phyloP scores from a whole-genome alignment of 2,888 invertebrate genomes.

The Scaptomyza caliginosa region DNA sequence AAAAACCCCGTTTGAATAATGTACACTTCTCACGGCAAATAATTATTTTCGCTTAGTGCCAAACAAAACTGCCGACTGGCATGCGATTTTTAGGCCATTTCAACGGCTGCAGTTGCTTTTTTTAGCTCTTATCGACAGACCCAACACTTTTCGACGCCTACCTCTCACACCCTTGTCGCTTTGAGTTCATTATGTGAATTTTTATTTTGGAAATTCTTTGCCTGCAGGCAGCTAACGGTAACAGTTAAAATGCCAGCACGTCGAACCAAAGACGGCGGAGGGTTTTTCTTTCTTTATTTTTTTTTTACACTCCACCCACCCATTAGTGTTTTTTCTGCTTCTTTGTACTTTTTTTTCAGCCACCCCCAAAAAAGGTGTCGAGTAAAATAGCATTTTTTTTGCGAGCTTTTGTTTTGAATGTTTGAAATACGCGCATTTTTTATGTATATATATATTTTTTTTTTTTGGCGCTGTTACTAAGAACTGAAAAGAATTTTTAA shows the following conservation, averaged over 20 bases:
- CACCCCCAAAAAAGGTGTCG: constrained; percentile 59
- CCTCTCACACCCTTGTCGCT: constrained; percentile 9
- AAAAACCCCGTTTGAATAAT: constrained; percentile 76
- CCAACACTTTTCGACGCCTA: constrained; percentile 27
- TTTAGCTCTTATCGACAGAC: constrained; percentile 31
- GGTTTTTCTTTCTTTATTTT: constrained; percentile 26
- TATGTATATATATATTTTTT: too few relatives aligned
- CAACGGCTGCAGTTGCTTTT: constrained; percentile 33
- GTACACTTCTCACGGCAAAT: constrained; percentile 81
- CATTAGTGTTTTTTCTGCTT: background rate
- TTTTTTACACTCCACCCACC: constrained; percentile 2
- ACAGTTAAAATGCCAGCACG: constrained; percentile 66
- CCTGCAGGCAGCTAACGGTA: constrained; percentile 47
- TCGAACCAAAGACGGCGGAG: constrained; percentile 36
- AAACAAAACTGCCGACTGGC: constrained; percentile 63
- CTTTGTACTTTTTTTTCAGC: background rate
- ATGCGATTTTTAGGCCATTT: constrained; percentile 69
- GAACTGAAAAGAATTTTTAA: constrained; percentile 58
- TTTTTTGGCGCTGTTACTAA: constrained; percentile 5
- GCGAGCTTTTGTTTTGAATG: constrained; percentile 51
- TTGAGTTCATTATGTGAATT: constrained; percentile 71
- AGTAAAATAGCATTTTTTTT: constrained; percentile 40
- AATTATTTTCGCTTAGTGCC: constrained; percentile 77
- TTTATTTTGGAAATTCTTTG: constrained; percentile 44
- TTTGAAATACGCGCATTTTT: constrained; percentile 55